A percentile compares a stretch with the other conserved stretches of the same genome.
Conservation (phyloP, 1,140 invertebrate genomes). For the Conus ventricosus region DNA sequence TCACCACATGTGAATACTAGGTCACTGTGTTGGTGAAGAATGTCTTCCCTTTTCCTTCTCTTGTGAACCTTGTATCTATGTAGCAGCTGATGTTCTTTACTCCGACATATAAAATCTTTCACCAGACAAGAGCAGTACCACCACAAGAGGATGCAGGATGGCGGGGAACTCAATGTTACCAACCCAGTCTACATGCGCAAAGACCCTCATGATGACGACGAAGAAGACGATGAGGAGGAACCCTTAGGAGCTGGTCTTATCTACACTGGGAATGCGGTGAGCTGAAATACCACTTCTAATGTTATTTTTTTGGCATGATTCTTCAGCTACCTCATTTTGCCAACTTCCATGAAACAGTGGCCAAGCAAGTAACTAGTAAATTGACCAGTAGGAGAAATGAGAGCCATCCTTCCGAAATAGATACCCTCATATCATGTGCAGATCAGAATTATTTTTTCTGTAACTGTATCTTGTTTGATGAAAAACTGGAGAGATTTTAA, state of each 20-base stretch:
- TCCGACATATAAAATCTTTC: no score
- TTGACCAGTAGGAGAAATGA: not conserved
- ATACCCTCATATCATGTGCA: no score
- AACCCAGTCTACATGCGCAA: conserved; percentile 90
- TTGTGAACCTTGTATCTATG: no score
- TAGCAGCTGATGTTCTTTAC: no score
- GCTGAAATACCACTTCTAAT: conserved; percentile 36
- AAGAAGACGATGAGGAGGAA: conserved; percentile 79
- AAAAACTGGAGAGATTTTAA: no score
- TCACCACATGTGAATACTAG: no score
- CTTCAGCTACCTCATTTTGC: not conserved
- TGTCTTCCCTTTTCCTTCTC: no score
- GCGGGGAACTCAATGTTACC: conserved; percentile 82
- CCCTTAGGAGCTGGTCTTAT: conserved; percentile 78
- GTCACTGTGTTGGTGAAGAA: no score
- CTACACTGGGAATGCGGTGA: conserved; percentile 45
- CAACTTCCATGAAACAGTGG: not conserved
- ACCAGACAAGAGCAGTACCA: conserved; percentile 77
- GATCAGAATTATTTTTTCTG: no score
- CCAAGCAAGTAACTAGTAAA: not conserved
- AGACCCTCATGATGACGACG: conserved; percentile 78
- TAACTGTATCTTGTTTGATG: no score
- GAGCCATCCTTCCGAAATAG: no score
- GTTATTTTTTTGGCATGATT: not conserved
- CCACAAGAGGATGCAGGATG: conserved; percentile 86